Evolutionary conservation across 2,888 invertebrate species (phyloP).

Genomic region (Synanthedon andrenaeformis): DNA sequence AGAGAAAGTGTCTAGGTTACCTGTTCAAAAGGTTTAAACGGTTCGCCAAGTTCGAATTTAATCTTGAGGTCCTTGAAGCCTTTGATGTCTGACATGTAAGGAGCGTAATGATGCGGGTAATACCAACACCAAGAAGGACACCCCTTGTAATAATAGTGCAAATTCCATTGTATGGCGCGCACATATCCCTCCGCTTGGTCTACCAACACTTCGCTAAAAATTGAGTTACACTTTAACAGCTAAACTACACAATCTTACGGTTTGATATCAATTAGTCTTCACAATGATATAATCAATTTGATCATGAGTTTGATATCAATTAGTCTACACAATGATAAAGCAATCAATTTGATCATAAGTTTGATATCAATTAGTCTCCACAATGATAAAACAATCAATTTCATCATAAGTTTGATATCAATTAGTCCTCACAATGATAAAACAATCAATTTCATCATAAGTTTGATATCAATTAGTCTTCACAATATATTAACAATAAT

Average conservation of each 20-base stretch:
- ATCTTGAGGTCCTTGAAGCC: conserved; percentile 82
- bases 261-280: no score
- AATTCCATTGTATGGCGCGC: conserved; percentile 95
- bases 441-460: no score
- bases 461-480: no score
- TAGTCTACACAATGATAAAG: no score
- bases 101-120: conserved; percentile 97
- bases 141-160: conserved; percentile 96
- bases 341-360: neutral
- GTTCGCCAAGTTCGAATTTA: conserved; percentile 85
- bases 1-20: conserved; percentile 26
- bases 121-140: conserved; percentile 99
- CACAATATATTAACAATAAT: no score
- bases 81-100: conserved; percentile 93
- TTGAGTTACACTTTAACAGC: neutral
- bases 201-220: conserved; percentile 77
- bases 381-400: no score
- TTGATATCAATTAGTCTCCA: neutral
- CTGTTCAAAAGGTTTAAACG: conserved; percentile 94
- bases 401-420: no score
- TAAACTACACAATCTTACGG: neutral
- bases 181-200: conserved; percentile 92
- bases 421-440: no score
- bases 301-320: no score
- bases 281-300: neutral